These are phyloP conservation scores for Xiphophorus couchianus DNA, from an alignment of 2,113 vertebrate species.

Conservation along the genomic window DNA sequence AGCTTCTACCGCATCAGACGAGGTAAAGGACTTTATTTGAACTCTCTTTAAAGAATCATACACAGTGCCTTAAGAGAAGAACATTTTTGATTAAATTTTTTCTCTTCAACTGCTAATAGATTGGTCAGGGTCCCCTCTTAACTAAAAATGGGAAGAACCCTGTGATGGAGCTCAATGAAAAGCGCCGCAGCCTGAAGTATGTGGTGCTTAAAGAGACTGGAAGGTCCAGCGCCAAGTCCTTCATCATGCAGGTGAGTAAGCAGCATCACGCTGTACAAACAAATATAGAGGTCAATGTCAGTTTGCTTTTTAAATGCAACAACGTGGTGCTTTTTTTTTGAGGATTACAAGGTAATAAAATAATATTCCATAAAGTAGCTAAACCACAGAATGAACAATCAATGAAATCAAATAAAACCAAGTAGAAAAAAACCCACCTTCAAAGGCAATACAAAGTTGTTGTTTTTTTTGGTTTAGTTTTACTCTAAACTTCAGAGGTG, in stretches of 20 bases:
- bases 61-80: neutral
- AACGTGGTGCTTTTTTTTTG: neutral
- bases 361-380: neutral
- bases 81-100: neutral
- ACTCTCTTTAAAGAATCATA: neutral
- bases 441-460: neutral
- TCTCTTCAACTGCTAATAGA: constrained; percentile 65
- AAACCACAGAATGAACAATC: neutral
- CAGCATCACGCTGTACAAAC: neutral
- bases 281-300: neutral
- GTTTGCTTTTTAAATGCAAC: neutral
- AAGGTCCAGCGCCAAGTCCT: constrained; percentile 93
- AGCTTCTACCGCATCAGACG: constrained; percentile 42
- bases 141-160: constrained; percentile 98
- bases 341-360: neutral
- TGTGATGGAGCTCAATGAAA: constrained; percentile 98
- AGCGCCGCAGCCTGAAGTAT: constrained; percentile 93
- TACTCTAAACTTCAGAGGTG: neutral
- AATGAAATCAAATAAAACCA: neutral
- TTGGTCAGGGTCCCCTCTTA: constrained; percentile 87
- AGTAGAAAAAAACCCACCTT: neutral
- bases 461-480: neutral
- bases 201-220: constrained; percentile 93
- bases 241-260: constrained; percentile 93
- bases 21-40: constrained; percentile 36